phyloP scores from a whole-genome alignment of 2,113 vertebrate species.

The Mus musculus region GRCm39 chr2:140226001-140226500 shows the following conservation, averaged over 20 bases:
- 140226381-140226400: background rate
- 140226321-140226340: background rate
- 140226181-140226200: background rate
- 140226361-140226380: background rate
- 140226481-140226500: background rate
- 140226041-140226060: background rate
- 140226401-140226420: slow-evolving; percentile 23
- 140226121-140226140: background rate
- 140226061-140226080: slow-evolving; percentile 19
- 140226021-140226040: background rate
- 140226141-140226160: background rate
- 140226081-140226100: background rate
- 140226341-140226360: slow-evolving; percentile 22
- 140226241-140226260: background rate
- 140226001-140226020: background rate
- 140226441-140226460: background rate
- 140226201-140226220: background rate
- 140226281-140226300: slow-evolving; percentile 48
- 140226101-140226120: background rate
- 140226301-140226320: background rate
- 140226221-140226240: background rate
- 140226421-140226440: background rate
- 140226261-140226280: slow-evolving; percentile 14
- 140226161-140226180: background rate
- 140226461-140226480: background rate